These are phyloP conservation scores for Malurus cyaneus DNA, from an alignment of 2,113 vertebrate species.

Conservation along the genomic window DNA sequence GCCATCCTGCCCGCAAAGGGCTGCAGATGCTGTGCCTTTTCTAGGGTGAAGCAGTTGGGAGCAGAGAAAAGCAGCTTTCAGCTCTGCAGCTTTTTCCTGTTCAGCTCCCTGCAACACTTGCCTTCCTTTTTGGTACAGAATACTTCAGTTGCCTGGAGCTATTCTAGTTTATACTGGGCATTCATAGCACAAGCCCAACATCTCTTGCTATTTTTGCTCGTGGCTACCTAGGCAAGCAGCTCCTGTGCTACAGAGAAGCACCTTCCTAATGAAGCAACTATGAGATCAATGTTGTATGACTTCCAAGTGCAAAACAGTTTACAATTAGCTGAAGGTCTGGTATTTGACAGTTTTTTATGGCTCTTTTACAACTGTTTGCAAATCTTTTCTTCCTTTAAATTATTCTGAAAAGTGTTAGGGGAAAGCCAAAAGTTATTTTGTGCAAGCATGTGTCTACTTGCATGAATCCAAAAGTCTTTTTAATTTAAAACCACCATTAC, in stretches of 20 bases:
- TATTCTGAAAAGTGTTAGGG: slow-evolving; percentile 41
- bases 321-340: slow-evolving; percentile 66
- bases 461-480: slow-evolving; percentile 42
- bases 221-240: slow-evolving; percentile 35
- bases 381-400: slow-evolving; percentile 65
- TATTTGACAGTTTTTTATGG: slow-evolving; percentile 69
- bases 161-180: slow-evolving; percentile 42
- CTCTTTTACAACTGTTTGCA: slow-evolving; percentile 67
- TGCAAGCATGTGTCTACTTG: slow-evolving; percentile 55
- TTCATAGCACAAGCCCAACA: slow-evolving; percentile 21
- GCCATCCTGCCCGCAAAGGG: neutral
- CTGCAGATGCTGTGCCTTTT: slow-evolving; percentile 7
- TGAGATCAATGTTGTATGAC: slow-evolving; percentile 60
- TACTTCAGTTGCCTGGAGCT: slow-evolving; percentile 44
- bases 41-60: neutral
- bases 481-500: slow-evolving; percentile 61
- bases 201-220: slow-evolving; percentile 28
- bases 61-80: slow-evolving; percentile 3
- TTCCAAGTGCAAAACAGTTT: slow-evolving; percentile 58
- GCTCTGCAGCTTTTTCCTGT: slow-evolving; percentile 15
- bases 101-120: slow-evolving; percentile 28
- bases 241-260: slow-evolving; percentile 4
- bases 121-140: slow-evolving; percentile 45
- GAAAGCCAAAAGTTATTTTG: slow-evolving; percentile 60
- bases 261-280: slow-evolving; percentile 44